Conservation (phyloP, 2,888 invertebrate species). For the Dynastes tityus region DNA sequence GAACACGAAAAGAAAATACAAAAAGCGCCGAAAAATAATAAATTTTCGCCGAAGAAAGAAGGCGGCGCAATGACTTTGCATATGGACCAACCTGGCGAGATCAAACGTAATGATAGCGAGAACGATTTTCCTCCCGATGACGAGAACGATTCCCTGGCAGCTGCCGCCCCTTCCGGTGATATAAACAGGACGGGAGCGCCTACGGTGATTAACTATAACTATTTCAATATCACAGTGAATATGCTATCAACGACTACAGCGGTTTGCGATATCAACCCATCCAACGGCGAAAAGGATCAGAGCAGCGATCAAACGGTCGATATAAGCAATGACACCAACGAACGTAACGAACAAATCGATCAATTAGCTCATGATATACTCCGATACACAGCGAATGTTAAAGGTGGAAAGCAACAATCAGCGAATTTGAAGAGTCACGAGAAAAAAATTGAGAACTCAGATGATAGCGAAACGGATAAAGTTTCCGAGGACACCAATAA, state of each 20-base stretch:
- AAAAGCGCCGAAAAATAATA: constrained; percentile 31
- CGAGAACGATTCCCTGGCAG: constrained; percentile 3
- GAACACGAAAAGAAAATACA: constrained; percentile 49
- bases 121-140: constrained; percentile 44
- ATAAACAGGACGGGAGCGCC: constrained; percentile 1
- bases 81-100: constrained; percentile 17
- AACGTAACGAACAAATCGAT: background rate
- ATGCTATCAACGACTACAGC: constrained; percentile 10
- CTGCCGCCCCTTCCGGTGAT: background rate
- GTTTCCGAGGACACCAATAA: background rate
- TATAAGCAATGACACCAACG: background rate
- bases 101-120: constrained; percentile 9
- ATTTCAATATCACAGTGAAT: constrained; percentile 46
- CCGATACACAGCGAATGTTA: background rate
- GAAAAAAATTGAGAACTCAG: background rate
- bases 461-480: background rate
- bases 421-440: background rate
- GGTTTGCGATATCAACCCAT: background rate
- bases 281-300: background rate
- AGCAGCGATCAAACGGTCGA: background rate
- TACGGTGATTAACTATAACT: constrained; percentile 37
- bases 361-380: constrained; percentile 7
- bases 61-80: constrained; percentile 44
- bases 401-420: background rate
- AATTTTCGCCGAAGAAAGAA: constrained; percentile 43